phyloP scores from a whole-genome alignment of 2,888 invertebrate species.

The Chymomyza amoena region DNA sequence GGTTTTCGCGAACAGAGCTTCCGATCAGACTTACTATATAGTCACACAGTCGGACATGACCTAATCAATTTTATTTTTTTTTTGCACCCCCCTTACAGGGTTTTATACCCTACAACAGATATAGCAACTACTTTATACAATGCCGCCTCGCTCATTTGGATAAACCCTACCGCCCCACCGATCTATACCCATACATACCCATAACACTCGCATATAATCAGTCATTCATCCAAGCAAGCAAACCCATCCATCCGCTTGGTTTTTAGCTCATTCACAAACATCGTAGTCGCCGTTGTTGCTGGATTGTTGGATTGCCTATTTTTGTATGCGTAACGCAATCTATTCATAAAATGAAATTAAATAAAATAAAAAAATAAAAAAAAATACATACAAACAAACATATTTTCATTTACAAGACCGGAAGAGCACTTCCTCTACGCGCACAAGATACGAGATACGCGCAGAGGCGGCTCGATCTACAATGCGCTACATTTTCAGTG shows the following conservation, averaged over 20 bases:
- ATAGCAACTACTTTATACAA: constrained; percentile 55
- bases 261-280: constrained; percentile 39
- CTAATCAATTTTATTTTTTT: constrained; percentile 66
- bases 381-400: constrained; percentile 49
- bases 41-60: constrained; percentile 17
- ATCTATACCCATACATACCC: constrained; percentile 18
- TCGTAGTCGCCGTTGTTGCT: constrained; percentile 20
- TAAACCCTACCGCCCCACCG: constrained; percentile 23
- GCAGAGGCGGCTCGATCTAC: neutral
- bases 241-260: constrained; percentile 16
- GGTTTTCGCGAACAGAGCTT: too few species aligned
- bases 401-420: constrained; percentile 75
- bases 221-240: constrained; percentile 20
- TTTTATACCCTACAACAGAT: constrained; percentile 24
- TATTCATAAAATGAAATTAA: constrained; percentile 74
- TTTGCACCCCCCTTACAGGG: constrained; percentile 66
- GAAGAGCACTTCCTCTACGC: constrained; percentile 68
- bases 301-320: constrained; percentile 52
- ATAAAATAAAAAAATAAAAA: constrained; percentile 57
- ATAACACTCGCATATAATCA: constrained; percentile 20
- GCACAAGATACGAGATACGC: neutral
- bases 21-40: too few species aligned
- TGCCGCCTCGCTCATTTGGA: constrained; percentile 68
- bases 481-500: neutral
- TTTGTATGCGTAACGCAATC: constrained; percentile 74